Evolutionary conservation across 2,113 vertebrate genomes (phyloP).

Genomic region (Morone saxatilis): DNA sequence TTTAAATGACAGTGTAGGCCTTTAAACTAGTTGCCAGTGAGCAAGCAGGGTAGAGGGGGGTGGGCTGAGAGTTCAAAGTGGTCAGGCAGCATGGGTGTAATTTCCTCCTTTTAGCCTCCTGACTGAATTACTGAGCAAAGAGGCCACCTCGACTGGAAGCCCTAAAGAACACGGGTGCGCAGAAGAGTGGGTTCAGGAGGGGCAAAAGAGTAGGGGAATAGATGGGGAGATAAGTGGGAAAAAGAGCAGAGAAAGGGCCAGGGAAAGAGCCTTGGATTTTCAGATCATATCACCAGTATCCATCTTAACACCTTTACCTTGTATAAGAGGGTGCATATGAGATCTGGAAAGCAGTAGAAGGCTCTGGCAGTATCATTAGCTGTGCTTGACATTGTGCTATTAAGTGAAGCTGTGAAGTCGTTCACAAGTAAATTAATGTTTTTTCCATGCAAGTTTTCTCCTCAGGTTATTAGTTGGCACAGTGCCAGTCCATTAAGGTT

Average conservation of each 20-base stretch:
- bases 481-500: background rate
- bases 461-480: background rate
- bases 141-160: slow-evolving; percentile 60
- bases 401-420: slow-evolving; percentile 6
- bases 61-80: slow-evolving; percentile 67
- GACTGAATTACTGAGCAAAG: slow-evolving; percentile 68
- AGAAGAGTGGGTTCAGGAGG: slow-evolving; percentile 12
- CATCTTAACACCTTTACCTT: slow-evolving; percentile 39
- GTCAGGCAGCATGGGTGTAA: slow-evolving; percentile 64
- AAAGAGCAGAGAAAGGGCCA: slow-evolving; percentile 15
- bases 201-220: background rate
- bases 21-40: slow-evolving; percentile 63
- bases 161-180: slow-evolving; percentile 2
- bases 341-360: slow-evolving; percentile 9
- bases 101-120: slow-evolving; percentile 74
- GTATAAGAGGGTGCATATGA: slow-evolving; percentile 3
- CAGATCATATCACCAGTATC: slow-evolving; percentile 50
- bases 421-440: slow-evolving; percentile 10
- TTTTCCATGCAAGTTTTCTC: background rate
- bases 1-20: slow-evolving; percentile 74
- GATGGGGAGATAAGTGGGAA: slow-evolving; percentile 56
- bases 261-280: slow-evolving; percentile 29
- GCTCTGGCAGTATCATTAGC: slow-evolving; percentile 18
- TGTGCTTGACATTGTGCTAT: slow-evolving; percentile 24
- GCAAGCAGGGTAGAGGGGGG: slow-evolving; percentile 31